These are phyloP conservation scores for Stramonita haemastoma DNA, from an alignment of 2,888 invertebrate genomes.

Conservation along the genomic window DNA sequence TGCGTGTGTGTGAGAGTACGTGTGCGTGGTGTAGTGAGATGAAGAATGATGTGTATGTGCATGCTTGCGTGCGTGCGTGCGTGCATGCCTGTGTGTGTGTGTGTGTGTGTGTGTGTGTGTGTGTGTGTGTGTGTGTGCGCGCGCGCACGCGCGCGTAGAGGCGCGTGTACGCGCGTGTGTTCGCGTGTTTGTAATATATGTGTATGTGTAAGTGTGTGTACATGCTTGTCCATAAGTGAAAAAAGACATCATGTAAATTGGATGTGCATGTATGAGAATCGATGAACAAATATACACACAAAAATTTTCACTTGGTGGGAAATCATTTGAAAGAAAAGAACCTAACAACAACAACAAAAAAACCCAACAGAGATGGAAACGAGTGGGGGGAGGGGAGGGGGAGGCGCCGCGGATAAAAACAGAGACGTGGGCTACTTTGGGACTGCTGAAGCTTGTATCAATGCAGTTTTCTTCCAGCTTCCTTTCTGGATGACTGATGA, in stretches of 20 bases:
- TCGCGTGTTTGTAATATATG: no score
- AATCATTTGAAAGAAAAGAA: neutral
- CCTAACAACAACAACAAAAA: neutral
- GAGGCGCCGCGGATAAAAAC: no score
- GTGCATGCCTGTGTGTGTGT: constrained; percentile 23
- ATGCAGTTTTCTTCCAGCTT: no score
- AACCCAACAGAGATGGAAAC: neutral
- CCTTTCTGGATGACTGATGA: no score
- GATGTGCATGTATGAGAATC: neutral
- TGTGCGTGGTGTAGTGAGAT: neutral
- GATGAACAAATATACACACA: neutral
- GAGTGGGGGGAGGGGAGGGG: neutral
- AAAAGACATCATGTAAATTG: neutral
- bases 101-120: constrained; percentile 34
- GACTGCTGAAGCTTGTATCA: no score
- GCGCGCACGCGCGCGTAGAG: constrained; percentile 7
- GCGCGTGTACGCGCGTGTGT: neutral
- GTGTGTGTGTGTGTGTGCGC: constrained; percentile 28
- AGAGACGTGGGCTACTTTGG: no score
- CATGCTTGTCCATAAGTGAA: neutral
- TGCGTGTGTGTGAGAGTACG: constrained; percentile 8
- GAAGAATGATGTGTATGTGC: neutral
- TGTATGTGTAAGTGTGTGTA: neutral
- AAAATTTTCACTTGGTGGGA: neutral
- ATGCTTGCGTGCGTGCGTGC: constrained; percentile 27